These are phyloP conservation scores for Poecilia latipinna DNA, from an alignment of 2,113 vertebrate genomes.

Conservation along the genomic window DNA sequence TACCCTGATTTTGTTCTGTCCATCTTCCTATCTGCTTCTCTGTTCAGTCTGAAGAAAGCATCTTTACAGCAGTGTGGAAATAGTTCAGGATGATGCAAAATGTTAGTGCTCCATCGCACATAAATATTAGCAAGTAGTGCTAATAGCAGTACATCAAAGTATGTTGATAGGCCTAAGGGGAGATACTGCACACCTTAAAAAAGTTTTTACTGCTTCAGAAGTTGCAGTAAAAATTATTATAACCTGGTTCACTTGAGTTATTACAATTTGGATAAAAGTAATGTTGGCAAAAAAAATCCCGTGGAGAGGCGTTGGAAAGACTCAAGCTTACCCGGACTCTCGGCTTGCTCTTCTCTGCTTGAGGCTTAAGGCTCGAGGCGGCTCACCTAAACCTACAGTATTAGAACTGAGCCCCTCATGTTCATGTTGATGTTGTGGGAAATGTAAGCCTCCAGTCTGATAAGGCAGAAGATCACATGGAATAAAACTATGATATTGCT, in stretches of 20 bases:
- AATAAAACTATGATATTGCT: neutral
- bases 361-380: constrained; percentile 5
- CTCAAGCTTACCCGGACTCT: constrained; percentile 5
- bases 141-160: neutral
- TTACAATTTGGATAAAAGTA: neutral
- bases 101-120: neutral
- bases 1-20: too few species aligned
- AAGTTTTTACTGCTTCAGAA: constrained; percentile 5
- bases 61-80: too few species aligned
- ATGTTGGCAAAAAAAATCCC: neutral
- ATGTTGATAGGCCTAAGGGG: neutral
- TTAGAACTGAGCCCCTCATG: constrained; percentile 6
- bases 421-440: constrained; percentile 20
- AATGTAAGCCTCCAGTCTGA: constrained; percentile 15
- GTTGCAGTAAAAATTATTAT: constrained; percentile 4
- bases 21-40: neutral
- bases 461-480: neutral
- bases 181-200: neutral
- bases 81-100: neutral
- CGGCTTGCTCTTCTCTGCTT: constrained; percentile 7
- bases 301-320: constrained; percentile 2
- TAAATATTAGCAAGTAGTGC: neutral
- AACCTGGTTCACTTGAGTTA: constrained; percentile 8
- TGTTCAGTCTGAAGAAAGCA: neutral
- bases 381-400: constrained; percentile 1